Evolutionary conservation across 1,140 invertebrate genomes (phyloP).

Genomic region (Heterodera schachtii): DNA sequence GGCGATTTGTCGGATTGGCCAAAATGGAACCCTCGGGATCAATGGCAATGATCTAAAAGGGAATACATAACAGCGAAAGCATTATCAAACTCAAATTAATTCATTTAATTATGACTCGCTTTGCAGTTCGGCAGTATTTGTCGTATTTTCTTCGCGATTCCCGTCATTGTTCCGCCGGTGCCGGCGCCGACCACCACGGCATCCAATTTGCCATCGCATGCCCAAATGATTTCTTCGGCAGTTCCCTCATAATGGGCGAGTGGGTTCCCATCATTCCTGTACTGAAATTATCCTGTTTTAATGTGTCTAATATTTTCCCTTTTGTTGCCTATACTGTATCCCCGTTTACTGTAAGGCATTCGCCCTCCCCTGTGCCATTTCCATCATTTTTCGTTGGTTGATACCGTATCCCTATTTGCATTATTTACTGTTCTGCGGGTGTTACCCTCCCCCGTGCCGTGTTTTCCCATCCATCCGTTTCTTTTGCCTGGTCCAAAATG

Average conservation of each 20-base stretch:
- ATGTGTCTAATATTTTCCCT: too few relatives aligned
- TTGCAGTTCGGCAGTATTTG: conserved; percentile 72
- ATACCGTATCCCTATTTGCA: too few relatives aligned
- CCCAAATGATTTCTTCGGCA: conserved; percentile 77
- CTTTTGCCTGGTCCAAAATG: conserved; percentile 85
- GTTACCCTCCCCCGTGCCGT: too few relatives aligned
- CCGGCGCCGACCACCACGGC: conserved; percentile 80
- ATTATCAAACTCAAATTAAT: too few relatives aligned
- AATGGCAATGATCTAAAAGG: conserved; percentile 80
- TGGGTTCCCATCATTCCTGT: conserved; percentile 84
- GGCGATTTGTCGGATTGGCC: conserved; percentile 77
- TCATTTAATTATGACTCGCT: conserved; percentile 61
- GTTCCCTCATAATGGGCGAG: conserved; percentile 90
- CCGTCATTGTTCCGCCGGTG: conserved; percentile 83
- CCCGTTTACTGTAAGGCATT: too few relatives aligned
- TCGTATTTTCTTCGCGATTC: conserved; percentile 79
- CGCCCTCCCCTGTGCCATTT: too few relatives aligned
- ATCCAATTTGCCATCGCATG: conserved; percentile 77
- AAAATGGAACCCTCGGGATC: conserved; percentile 88
- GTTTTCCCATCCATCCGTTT: background rate
- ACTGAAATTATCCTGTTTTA: conserved; percentile 73
- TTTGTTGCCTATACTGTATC: too few relatives aligned
- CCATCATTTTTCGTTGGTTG: too few relatives aligned
- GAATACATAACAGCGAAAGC: conserved; percentile 19
- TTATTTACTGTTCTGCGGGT: too few relatives aligned